phyloP scores from a whole-genome alignment of 2,888 invertebrate genomes.

The Dynastes tityus region DNA sequence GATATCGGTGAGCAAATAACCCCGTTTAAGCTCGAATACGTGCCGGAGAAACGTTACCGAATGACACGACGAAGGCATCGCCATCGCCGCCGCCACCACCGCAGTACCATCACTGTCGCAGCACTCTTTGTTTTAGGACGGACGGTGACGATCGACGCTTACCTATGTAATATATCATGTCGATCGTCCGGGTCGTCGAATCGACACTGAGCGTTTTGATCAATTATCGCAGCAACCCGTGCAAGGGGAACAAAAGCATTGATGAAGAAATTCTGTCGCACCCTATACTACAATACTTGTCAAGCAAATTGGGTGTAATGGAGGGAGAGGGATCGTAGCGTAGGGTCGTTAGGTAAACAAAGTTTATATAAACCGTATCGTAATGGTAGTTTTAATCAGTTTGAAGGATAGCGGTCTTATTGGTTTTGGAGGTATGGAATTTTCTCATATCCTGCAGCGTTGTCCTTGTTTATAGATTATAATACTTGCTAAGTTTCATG shows the following conservation, averaged over 20 bases:
- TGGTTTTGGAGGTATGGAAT: no score
- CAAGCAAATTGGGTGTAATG: constrained; percentile 20
- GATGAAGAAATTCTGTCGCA: constrained; percentile 34
- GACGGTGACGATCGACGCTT: neutral
- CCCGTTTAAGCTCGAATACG: neutral
- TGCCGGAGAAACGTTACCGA: constrained; percentile 13
- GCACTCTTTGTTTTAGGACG: constrained; percentile 3
- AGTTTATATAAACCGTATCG: neutral
- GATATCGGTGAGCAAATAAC: constrained; percentile 20
- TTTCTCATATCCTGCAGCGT: no score
- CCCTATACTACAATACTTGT: constrained; percentile 4
- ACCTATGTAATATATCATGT: constrained; percentile 35
- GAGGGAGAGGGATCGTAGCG: neutral
- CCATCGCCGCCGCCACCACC: neutral
- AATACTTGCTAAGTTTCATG: no score
- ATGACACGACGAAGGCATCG: constrained; percentile 14
- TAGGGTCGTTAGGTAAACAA: neutral
- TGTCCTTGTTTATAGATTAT: no score
- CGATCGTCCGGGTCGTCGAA: constrained; percentile 4
- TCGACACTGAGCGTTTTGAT: constrained; percentile 28
- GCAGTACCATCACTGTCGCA: constrained; percentile 13
- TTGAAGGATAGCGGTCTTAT: no score
- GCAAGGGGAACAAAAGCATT: constrained; percentile 10
- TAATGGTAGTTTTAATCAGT: neutral
- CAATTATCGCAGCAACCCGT: constrained; percentile 14